phyloP scores from a whole-genome alignment of 2,888 invertebrate species.

The Hydroisotoma schaefferi region DNA sequence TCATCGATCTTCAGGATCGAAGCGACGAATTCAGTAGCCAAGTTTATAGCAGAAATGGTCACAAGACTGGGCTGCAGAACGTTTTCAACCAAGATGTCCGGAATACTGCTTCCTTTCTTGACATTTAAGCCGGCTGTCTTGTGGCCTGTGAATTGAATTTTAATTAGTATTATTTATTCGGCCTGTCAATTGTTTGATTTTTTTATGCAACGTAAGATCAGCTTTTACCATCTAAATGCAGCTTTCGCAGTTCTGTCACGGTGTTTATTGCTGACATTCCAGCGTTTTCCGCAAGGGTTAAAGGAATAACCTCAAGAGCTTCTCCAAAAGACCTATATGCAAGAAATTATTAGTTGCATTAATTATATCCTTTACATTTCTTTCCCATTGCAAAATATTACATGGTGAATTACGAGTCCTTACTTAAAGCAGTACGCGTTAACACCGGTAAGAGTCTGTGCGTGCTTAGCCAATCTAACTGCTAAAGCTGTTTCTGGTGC shows the following conservation, averaged over 20 bases:
- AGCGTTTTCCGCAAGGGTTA: slow-evolving; percentile 86
- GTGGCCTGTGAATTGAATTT: slow-evolving; percentile 54
- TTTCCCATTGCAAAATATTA: neutral
- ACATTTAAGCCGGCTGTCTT: slow-evolving; percentile 92
- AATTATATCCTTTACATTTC: neutral
- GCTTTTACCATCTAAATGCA: slow-evolving; percentile 72
- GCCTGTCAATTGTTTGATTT: no score
- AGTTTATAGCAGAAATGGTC: slow-evolving; percentile 83
- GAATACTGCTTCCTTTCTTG: slow-evolving; percentile 89
- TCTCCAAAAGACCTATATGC: slow-evolving; percentile 85
- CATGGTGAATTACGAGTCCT: slow-evolving; percentile 1
- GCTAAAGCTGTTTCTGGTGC: slow-evolving; percentile 96
- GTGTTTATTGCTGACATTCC: slow-evolving; percentile 91
- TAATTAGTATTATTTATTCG: neutral
- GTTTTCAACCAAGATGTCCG: slow-evolving; percentile 94
- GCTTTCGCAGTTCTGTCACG: slow-evolving; percentile 91
- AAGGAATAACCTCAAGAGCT: slow-evolving; percentile 90
- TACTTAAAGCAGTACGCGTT: slow-evolving; percentile 85
- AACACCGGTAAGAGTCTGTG: slow-evolving; percentile 81
- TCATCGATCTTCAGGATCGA: slow-evolving; percentile 99
- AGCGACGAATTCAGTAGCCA: slow-evolving; percentile 94
- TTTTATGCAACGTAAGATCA: neutral
- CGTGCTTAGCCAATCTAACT: slow-evolving; percentile 71
- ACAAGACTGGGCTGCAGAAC: slow-evolving; percentile 97
- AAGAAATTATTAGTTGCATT: no score